Evolutionary conservation across 2,113 vertebrate genomes (phyloP).

Genomic region (Esox niger): DNA sequence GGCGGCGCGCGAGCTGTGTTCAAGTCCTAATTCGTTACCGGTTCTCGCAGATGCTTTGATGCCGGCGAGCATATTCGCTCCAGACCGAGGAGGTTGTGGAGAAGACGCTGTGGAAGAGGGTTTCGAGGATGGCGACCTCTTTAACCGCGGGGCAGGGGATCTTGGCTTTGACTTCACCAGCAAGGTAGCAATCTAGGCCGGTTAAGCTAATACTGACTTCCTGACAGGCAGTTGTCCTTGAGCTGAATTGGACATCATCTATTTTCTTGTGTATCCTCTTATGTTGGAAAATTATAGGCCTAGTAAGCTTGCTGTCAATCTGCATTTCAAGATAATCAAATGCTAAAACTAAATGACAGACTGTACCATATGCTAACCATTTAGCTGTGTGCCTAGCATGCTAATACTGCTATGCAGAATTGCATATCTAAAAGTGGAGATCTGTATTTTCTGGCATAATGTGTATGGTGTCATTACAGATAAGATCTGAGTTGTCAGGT

Average conservation of each 20-base stretch:
- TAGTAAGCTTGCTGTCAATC: slow-evolving; percentile 26
- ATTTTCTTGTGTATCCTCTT: background rate
- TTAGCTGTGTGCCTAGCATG: background rate
- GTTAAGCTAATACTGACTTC: background rate
- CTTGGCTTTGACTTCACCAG: slow-evolving; percentile 84
- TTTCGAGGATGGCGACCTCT: slow-evolving; percentile 66
- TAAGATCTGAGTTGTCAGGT: background rate
- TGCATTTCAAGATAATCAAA: background rate
- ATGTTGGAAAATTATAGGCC: background rate
- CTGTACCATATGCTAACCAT: background rate
- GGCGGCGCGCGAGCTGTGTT: slow-evolving; percentile 58
- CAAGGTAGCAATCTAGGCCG: slow-evolving; percentile 78
- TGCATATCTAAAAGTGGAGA: no score
- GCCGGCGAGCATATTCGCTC: slow-evolving; percentile 90
- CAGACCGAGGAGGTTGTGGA: slow-evolving; percentile 74
- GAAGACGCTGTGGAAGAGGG: slow-evolving; percentile 62
- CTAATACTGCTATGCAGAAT: no score
- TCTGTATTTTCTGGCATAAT: no score
- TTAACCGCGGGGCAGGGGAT: slow-evolving; percentile 82
- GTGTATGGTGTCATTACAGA: no score
- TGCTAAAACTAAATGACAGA: background rate
- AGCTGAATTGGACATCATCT: no score
- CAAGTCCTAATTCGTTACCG: slow-evolving; percentile 58
- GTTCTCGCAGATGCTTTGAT: slow-evolving; percentile 73
- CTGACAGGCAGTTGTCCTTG: no score